phyloP scores from a whole-genome alignment of 2,797 vertebrate species.

The Enteromius paludinosus region DNA sequence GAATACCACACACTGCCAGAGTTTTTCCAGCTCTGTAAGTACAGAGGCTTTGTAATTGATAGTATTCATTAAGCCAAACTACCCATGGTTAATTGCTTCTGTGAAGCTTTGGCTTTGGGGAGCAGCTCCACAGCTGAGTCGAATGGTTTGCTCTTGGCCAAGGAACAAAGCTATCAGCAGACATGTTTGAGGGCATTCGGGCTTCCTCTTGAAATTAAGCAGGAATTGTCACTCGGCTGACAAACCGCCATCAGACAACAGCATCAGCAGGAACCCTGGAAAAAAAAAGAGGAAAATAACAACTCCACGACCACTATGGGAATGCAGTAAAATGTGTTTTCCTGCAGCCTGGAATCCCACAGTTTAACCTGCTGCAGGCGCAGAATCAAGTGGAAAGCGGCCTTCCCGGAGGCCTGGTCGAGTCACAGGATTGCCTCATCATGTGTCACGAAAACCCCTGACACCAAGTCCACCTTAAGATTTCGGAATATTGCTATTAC shows the following conservation, averaged over 20 bases:
- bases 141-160: conserved; percentile 68
- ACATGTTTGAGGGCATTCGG: conserved; percentile 59
- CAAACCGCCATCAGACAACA: conserved; percentile 77
- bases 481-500: conserved; percentile 37
- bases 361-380: conserved; percentile 78
- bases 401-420: conserved; percentile 55
- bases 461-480: conserved; percentile 41
- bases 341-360: conserved; percentile 78
- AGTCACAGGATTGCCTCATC: conserved; percentile 60
- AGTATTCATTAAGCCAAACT: conserved; percentile 78
- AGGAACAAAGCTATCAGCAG: conserved; percentile 74
- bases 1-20: conserved; percentile 56
- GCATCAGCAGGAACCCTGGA: conserved; percentile 66
- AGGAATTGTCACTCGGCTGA: conserved; percentile 71
- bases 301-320: conserved; percentile 76
- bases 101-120: conserved; percentile 68
- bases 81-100: conserved; percentile 80
- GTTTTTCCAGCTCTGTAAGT: conserved; percentile 61
- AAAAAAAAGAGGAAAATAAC: conserved; percentile 68
- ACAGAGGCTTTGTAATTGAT: conserved; percentile 73
- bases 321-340: conserved; percentile 81
- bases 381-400: conserved; percentile 69
- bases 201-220: conserved; percentile 63
- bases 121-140: conserved; percentile 73
- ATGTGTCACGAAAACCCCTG: conserved; percentile 43